Evolutionary conservation across 23 tunicate genomes (phyloP).

Genomic region (Ascidia mentula): DNA sequence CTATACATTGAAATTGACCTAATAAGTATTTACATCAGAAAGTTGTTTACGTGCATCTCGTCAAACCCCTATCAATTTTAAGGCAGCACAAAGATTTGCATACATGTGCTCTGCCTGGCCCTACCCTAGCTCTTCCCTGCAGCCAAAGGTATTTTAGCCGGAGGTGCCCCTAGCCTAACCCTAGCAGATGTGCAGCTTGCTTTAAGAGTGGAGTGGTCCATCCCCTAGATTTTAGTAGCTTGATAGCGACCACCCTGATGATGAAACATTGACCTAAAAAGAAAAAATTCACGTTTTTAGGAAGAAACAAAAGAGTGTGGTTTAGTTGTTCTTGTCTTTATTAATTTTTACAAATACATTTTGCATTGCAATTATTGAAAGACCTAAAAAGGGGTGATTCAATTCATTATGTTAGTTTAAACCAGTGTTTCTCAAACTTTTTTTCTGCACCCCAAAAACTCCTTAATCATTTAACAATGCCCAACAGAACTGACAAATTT

Average conservation of each 20-base stretch:
- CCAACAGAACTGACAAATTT: too few relatives aligned
- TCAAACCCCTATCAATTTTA: not conserved
- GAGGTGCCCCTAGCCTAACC: constrained; percentile 7
- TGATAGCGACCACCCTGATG: not conserved
- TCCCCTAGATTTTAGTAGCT: constrained; percentile 2
- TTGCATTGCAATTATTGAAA: too few relatives aligned
- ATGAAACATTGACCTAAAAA: not conserved
- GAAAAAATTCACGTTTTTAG: not conserved
- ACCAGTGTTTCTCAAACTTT: too few relatives aligned
- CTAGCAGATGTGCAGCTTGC: constrained; percentile 8
- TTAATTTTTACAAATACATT: too few relatives aligned
- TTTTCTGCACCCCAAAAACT: too few relatives aligned
- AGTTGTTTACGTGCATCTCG: not conserved
- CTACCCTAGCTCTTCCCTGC: constrained; percentile 12
- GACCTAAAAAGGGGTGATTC: too few relatives aligned
- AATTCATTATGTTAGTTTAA: too few relatives aligned
- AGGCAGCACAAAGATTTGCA: not conserved
- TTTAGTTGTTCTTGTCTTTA: too few relatives aligned
- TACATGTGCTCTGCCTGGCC: constrained; percentile 8
- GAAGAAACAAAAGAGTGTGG: not conserved
- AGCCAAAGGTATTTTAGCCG: not conserved
- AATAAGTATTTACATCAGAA: not conserved
- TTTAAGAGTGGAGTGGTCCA: not conserved
- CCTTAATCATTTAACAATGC: too few relatives aligned
- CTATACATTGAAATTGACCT: not conserved